Conservation (phyloP, 2,113 vertebrate genomes). For the Cryptotis parvus region DNA sequence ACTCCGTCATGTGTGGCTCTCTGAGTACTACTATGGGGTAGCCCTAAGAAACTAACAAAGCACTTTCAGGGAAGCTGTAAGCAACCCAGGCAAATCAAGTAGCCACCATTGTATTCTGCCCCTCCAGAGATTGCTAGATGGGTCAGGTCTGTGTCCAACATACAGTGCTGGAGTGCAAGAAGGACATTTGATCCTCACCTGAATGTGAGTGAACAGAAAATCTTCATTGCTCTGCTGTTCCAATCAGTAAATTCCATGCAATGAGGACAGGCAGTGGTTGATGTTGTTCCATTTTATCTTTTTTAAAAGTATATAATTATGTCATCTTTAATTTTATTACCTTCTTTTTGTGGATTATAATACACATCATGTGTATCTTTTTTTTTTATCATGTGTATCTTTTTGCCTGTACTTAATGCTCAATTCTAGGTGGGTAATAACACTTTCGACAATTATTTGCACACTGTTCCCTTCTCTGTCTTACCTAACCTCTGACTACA, state of each 20-base stretch:
- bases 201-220: not conserved
- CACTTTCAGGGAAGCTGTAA: not conserved
- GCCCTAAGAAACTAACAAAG: not conserved
- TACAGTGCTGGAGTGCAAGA: not conserved
- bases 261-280: not conserved
- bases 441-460: no score
- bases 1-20: no score
- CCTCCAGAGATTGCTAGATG: not conserved
- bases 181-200: not conserved
- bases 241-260: not conserved
- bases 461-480: no score
- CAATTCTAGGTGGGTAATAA: no score
- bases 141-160: not conserved
- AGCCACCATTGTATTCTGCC: not conserved
- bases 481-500: no score
- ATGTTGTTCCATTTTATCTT: not conserved
- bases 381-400: no score
- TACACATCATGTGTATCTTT: no score
- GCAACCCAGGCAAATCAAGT: not conserved
- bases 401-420: no score
- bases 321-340: no score
- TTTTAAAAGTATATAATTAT: no score
- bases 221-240: not conserved
- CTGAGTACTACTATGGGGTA: not conserved
- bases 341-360: no score